These are phyloP conservation scores for Condylura cristata DNA, from an alignment of 2,113 vertebrate species.

Conservation along the genomic window DNA sequence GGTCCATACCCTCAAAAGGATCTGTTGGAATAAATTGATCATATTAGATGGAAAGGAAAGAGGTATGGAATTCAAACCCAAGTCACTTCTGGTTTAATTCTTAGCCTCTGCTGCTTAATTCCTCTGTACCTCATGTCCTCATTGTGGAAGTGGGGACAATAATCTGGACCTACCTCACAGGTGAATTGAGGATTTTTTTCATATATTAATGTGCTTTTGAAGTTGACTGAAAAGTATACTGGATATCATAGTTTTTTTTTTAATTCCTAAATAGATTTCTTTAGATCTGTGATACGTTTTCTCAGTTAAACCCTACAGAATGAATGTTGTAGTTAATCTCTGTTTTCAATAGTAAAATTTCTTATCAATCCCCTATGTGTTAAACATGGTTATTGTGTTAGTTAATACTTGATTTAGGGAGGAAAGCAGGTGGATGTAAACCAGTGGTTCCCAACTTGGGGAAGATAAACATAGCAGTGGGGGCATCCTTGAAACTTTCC, in stretches of 20 bases:
- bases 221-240: constrained; percentile 48
- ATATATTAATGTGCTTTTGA: constrained; percentile 60
- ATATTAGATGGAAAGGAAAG: constrained; percentile 43
- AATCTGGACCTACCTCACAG: constrained; percentile 78
- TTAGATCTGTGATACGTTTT: constrained; percentile 59
- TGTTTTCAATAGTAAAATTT: constrained; percentile 50
- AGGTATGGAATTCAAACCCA: constrained; percentile 62
- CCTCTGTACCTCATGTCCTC: constrained; percentile 78
- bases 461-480: constrained; percentile 25
- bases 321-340: constrained; percentile 38
- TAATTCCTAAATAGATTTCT: constrained; percentile 56
- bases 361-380: constrained; percentile 51
- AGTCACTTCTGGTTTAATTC: constrained; percentile 66
- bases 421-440: constrained; percentile 54
- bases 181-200: constrained; percentile 74
- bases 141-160: constrained; percentile 74
- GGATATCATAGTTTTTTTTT: constrained; percentile 50
- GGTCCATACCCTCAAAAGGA: constrained; percentile 51
- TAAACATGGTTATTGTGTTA: constrained; percentile 62
- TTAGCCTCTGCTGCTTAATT: constrained; percentile 72
- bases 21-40: constrained; percentile 41
- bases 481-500: constrained; percentile 38
- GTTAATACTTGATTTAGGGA: constrained; percentile 67
- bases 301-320: constrained; percentile 47
- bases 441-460: constrained; percentile 47